A percentile compares a stretch with the other conserved stretches of the same genome.
These are phyloP conservation scores for Adelosebastes latens DNA, from an alignment of 2,797 vertebrate species.

Conservation along the genomic window DNA sequence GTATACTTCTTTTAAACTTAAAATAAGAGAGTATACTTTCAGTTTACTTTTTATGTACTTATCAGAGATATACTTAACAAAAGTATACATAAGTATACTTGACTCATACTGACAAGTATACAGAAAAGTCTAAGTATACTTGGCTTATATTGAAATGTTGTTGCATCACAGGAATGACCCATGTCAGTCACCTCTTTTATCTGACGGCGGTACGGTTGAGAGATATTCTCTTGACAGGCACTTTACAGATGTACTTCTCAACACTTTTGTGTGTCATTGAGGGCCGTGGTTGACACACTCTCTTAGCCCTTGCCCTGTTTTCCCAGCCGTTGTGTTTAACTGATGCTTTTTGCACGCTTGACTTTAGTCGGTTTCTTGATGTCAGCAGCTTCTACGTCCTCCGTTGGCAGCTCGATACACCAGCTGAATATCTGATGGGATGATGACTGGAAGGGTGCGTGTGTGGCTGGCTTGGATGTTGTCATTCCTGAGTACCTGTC, in stretches of 20 bases:
- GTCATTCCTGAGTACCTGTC: conserved; percentile 19
- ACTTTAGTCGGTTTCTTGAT: conserved; percentile 13
- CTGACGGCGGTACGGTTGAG: not conserved
- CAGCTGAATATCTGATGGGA: conserved; percentile 26
- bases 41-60: too few species aligned
- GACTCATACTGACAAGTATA: too few species aligned
- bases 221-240: not conserved
- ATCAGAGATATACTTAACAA: too few species aligned
- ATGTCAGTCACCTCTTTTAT: conserved; percentile 1
- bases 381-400: conserved; percentile 11
- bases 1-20: too few species aligned
- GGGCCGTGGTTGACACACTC: not conserved
- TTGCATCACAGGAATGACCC: too few species aligned
- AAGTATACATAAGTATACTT: too few species aligned
- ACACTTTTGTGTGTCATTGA: not conserved
- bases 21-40: too few species aligned
- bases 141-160: too few species aligned
- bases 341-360: not conserved
- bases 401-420: conserved; percentile 18
- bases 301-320: not conserved
- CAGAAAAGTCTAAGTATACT: too few species aligned
- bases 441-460: conserved; percentile 10
- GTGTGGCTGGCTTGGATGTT: conserved; percentile 24
- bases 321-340: not conserved
- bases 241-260: not conserved